Conservation (phyloP, 2,113 vertebrate genomes). For the Proterorhinus semilunaris region DNA sequence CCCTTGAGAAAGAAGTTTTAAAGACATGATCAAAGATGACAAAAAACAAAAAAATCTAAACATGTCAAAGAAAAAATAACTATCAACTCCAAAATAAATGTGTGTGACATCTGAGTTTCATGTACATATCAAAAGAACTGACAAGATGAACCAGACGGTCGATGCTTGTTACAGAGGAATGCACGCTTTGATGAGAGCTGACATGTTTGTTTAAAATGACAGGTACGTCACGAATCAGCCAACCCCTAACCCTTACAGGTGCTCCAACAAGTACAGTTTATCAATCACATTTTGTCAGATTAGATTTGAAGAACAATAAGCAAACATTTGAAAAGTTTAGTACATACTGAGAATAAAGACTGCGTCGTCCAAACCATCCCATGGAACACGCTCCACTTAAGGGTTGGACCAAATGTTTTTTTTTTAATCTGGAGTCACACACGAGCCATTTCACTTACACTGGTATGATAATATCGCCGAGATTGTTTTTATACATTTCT, state of each 20-base stretch:
- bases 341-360: too few species aligned
- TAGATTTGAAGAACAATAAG: too few species aligned
- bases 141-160: neutral
- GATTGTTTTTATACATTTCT: too few species aligned
- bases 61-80: conserved; percentile 14
- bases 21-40: conserved; percentile 1
- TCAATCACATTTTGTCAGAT: too few species aligned
- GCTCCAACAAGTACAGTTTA: neutral
- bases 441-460: too few species aligned
- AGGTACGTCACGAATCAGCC: neutral
- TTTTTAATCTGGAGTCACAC: too few species aligned
- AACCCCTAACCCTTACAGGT: neutral
- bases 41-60: neutral
- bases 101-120: conserved; percentile 6
- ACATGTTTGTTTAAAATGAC: conserved; percentile 19
- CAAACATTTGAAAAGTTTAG: too few species aligned
- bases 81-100: neutral
- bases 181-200: conserved; percentile 11
- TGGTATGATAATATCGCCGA: too few species aligned
- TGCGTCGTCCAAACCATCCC: too few species aligned
- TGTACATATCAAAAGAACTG: conserved; percentile 12
- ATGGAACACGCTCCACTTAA: too few species aligned
- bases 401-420: too few species aligned
- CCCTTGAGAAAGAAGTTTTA: neutral
- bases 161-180: conserved; percentile 5